Evolutionary conservation across 2,113 vertebrate genomes (phyloP).

Genomic region (Triplophysa dalaica): DNA sequence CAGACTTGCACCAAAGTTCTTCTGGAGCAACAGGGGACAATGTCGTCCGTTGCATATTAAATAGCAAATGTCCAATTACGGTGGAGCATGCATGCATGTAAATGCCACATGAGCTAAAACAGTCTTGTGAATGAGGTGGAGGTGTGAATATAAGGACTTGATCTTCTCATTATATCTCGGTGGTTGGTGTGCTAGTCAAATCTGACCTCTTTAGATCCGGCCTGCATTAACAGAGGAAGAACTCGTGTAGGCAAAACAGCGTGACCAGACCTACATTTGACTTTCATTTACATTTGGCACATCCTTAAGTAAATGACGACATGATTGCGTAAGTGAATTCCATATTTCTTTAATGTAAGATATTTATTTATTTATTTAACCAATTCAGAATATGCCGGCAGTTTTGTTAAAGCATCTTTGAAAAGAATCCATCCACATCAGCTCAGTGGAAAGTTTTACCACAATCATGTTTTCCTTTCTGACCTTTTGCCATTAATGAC

Average conservation of each 20-base stretch:
- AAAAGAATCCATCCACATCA: background rate
- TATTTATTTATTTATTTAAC: too few relatives aligned
- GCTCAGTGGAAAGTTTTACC: background rate
- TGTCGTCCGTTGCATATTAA: background rate
- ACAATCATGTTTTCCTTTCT: background rate
- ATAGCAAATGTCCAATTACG: background rate
- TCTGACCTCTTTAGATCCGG: slow-evolving; percentile 15
- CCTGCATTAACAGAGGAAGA: slow-evolving; percentile 9
- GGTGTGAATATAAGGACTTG: background rate
- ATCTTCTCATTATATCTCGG: background rate
- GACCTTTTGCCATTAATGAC: background rate
- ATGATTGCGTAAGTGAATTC: background rate
- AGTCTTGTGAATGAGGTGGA: slow-evolving; percentile 13
- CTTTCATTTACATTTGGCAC: slow-evolving; percentile 5
- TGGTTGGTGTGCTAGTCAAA: slow-evolving; percentile 20
- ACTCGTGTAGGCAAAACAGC: slow-evolving; percentile 24
- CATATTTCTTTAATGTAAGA: background rate
- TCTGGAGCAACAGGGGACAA: background rate
- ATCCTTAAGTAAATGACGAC: background rate
- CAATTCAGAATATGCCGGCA: too few relatives aligned
- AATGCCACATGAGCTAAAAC: background rate
- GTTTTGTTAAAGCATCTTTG: background rate
- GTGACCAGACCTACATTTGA: background rate
- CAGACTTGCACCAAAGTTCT: background rate
- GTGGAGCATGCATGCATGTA: background rate